A percentile compares a stretch with the other conserved stretches of the same genome.
Conservation (phyloP, 2,888 invertebrate genomes). For the Strigamia transsilvanica region DNA sequence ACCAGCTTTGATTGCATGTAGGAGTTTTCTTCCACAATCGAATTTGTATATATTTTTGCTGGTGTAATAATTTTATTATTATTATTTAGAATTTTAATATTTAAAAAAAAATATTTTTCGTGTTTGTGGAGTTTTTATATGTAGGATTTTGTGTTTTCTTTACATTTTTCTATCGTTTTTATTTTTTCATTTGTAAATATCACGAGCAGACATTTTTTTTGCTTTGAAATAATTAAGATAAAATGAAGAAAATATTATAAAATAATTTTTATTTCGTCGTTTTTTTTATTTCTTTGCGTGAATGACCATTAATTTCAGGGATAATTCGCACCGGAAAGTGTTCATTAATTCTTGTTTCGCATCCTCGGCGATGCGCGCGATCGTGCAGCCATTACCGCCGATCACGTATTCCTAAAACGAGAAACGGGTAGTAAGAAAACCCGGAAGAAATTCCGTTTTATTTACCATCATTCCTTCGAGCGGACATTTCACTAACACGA, state of each 20-base stretch:
- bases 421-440: slow-evolving; percentile 67
- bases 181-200: slow-evolving; percentile 41
- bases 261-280: too few relatives aligned
- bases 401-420: slow-evolving; percentile 74
- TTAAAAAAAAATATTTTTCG: background rate
- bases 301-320: slow-evolving; percentile 64
- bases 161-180: background rate
- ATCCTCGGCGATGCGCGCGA: slow-evolving; percentile 75
- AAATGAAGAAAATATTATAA: slow-evolving; percentile 57
- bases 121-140: background rate
- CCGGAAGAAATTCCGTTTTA: slow-evolving; percentile 55
- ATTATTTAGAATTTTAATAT: background rate
- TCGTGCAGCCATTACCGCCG: slow-evolving; percentile 73
- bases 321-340: slow-evolving; percentile 72
- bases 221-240: background rate
- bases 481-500: slow-evolving; percentile 59
- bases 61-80: background rate
- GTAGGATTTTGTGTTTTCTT: background rate
- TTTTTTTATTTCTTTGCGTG: background rate
- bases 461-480: background rate
- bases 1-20: too few relatives aligned
- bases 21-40: too few relatives aligned
- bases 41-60: too few relatives aligned
- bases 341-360: slow-evolving; percentile 73
- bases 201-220: background rate